Base-by-base conservation (phyloP, 2,888 invertebrate species). In the Apotomis betuletana region DNA sequence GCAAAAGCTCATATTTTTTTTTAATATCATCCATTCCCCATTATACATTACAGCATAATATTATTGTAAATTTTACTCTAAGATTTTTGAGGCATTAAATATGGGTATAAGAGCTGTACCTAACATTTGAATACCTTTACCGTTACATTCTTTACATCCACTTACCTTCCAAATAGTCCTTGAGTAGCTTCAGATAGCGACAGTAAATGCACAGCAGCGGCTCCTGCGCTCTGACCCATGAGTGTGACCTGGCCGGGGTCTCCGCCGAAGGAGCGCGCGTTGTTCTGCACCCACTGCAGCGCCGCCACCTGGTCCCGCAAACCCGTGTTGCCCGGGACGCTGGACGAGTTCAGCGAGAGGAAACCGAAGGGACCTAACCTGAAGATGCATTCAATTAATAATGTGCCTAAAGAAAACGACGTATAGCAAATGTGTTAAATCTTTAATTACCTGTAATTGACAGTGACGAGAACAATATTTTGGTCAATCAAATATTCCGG, bases 281-380 rank as follows among this genome's bases (percentile, higher is more conserved):
- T 92, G 55, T 73, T 74, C 75, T 79, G 83, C 78, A 93, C 89
- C 93, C 93, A 93, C 49, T 81, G 83, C 75, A 93, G 84, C 69
- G 91, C 80, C 13, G 90, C 88, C 60, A 92, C 79, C 75, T 84
- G 82, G 79, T 93, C 93, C 1, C 92, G 87, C 12, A 93, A 81
- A 1, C 91, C 93, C 70, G 86, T 86, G 84, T 93, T 93, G n/a
- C 92, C 93, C 36, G 93, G 93, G 5, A 92, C 79, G 64, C 81
- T 77, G 0, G 83, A 67, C 1, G 89, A 83, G 76, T 88, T 87
- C 69, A 92, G 80, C 0, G 89, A 89, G n/a, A 94, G 83, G 79
- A 92, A 94, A 13, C 94, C 94, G 72, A 93, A 86, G 2, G 89
- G 87, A 74, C 90, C 90, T 59, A 92, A 73, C 74, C 92, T 92